Percentiles rank a stretch among this genome's conserved stretches.
Conservation (phyloP, 23 tunicate genomes). For the Phallusia fumigata region DNA sequence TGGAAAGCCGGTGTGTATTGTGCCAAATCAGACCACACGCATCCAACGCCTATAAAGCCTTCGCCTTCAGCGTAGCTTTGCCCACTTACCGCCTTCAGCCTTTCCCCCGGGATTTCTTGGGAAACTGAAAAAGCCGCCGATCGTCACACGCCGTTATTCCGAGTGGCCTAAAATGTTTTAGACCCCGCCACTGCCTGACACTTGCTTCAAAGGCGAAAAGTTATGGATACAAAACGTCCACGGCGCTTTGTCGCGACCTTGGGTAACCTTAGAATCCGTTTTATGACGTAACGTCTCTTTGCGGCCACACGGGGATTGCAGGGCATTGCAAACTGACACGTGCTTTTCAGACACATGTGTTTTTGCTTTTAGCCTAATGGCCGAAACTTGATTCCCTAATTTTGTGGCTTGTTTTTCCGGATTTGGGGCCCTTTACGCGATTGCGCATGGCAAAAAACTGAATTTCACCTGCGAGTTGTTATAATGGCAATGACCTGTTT, state of each 20-base stretch:
- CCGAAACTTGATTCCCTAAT: neutral
- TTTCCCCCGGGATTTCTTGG: neutral
- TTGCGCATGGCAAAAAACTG: neutral
- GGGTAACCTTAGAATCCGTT: conserved; percentile 5
- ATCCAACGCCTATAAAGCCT: conserved; percentile 3
- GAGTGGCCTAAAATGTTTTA: neutral
- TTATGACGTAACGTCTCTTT: conserved; percentile 37
- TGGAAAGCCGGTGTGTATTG: conserved; percentile 6
- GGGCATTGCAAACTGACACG: conserved; percentile 7
- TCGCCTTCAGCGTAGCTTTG: neutral
- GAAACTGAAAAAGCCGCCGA: conserved; percentile 1
- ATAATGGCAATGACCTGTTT: neutral
- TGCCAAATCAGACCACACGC: conserved; percentile 16
- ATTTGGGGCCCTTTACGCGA: no score
- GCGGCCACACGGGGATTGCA: conserved; percentile 12
- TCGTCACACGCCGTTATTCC: neutral
- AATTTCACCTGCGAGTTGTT: neutral
- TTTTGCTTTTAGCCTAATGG: conserved; percentile 4
- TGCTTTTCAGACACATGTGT: conserved; percentile 18
- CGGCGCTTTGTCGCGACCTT: conserved; percentile 6
- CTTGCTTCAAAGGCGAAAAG: conserved; percentile 3
- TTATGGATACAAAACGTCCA: conserved; percentile 8
- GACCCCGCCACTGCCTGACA: neutral
- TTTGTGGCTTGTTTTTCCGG: no score
- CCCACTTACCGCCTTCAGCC: neutral